Evolutionary conservation across 2,113 vertebrate genomes (phyloP).

Genomic region (Dasyornis broadbenti): DNA sequence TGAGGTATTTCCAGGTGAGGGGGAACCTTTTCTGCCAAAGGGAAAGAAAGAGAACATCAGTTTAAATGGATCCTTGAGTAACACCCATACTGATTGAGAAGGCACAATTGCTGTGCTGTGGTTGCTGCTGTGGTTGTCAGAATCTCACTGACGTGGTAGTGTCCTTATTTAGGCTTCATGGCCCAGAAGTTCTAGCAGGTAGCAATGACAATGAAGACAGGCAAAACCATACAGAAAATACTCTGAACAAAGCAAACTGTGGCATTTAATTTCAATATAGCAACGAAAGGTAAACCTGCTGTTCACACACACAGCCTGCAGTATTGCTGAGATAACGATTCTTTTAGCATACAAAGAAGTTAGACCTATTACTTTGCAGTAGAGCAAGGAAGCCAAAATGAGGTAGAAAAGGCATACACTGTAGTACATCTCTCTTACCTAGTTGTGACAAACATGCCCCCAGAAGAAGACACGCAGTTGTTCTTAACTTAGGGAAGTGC

Average conservation of each 20-base stretch:
- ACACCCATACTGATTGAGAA: neutral
- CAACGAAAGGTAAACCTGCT: neutral
- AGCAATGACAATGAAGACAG: neutral
- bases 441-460: neutral
- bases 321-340: neutral
- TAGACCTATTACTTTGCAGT: neutral
- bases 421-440: neutral
- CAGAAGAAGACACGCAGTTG: neutral
- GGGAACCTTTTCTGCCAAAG: neutral
- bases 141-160: neutral
- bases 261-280: neutral
- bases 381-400: neutral
- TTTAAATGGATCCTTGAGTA: neutral
- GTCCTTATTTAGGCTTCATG: neutral
- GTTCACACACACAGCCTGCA: neutral
- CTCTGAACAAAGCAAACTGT: neutral
- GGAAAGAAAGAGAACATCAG: neutral
- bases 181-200: neutral
- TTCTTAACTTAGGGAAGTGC: neutral
- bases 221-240: neutral
- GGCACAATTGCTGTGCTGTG: neutral
- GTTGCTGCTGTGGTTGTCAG: neutral
- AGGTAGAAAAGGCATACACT: neutral
- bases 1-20: neutral
- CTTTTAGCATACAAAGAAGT: neutral